phyloP scores from a whole-genome alignment of 1,140 invertebrate genomes.

The Ostrea denselamellosa region DNA sequence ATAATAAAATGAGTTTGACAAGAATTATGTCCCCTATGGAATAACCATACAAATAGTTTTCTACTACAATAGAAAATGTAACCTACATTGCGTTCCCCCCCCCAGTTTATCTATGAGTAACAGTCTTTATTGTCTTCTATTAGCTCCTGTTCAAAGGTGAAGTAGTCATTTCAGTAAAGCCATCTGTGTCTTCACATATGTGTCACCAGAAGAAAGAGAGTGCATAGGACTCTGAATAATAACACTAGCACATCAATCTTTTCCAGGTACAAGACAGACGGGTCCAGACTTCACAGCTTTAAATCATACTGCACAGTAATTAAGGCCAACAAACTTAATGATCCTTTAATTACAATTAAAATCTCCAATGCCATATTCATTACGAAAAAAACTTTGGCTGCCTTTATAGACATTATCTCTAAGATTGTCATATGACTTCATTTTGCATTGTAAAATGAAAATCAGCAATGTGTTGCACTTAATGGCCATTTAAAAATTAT shows the following conservation, averaged over 20 bases:
- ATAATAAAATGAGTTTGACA: too few relatives aligned
- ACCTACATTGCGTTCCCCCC: neutral
- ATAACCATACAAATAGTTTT: too few relatives aligned
- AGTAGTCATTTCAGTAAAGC: neutral
- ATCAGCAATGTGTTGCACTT: neutral
- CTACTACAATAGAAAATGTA: neutral
- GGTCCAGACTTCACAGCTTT: neutral
- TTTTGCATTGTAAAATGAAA: neutral
- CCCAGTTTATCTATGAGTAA: neutral
- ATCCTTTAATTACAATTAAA: neutral
- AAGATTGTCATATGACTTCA: neutral
- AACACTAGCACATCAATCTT: neutral
- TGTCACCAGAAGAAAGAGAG: neutral
- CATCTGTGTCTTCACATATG: slow-evolving; percentile 23
- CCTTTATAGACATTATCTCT: neutral
- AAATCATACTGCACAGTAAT: neutral
- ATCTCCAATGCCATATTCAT: neutral
- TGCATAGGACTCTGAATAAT: neutral
- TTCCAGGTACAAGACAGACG: neutral
- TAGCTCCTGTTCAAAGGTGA: neutral
- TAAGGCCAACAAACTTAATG: neutral
- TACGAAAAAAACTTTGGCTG: neutral
- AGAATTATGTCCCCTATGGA: too few relatives aligned
- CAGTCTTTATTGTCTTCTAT: neutral
- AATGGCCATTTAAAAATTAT: neutral